Percentiles rank a stretch among this genome's conserved stretches.
These are phyloP conservation scores for Manis crassicaudata DNA, from an alignment of 2,797 vertebrate genomes.

Conservation along the genomic window DNA sequence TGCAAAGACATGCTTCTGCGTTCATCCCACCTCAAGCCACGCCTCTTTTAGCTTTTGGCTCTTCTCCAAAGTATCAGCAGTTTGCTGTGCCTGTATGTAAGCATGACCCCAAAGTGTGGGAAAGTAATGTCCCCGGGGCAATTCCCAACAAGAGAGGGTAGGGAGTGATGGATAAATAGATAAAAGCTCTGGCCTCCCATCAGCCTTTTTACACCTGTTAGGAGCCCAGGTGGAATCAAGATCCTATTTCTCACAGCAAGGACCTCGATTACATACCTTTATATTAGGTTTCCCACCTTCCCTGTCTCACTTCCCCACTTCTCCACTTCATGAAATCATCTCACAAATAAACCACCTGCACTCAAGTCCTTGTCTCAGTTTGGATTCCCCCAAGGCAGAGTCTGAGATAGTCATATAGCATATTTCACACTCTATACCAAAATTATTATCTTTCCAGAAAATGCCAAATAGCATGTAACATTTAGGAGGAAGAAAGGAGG, in stretches of 20 bases:
- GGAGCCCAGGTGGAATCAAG: not conserved
- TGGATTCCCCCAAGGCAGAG: not conserved
- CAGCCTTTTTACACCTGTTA: not conserved
- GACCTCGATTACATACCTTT: not conserved
- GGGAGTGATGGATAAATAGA: not conserved
- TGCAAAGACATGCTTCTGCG: not conserved
- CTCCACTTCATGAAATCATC: not conserved
- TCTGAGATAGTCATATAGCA: not conserved
- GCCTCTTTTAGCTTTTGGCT: not conserved
- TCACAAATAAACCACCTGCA: not conserved
- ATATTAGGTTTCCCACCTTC: not conserved
- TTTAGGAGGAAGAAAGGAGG: not conserved
- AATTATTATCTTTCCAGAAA: conserved; percentile 18
- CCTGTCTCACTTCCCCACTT: not conserved
- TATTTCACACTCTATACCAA: not conserved
- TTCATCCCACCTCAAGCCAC: not conserved
- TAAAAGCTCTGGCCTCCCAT: not conserved
- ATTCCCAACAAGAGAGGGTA: not conserved
- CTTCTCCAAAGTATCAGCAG: not conserved
- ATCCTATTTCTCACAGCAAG: not conserved
- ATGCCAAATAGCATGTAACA: conserved; percentile 26
- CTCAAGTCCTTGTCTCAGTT: not conserved
- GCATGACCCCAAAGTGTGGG: not conserved
- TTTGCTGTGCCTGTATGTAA: not conserved
- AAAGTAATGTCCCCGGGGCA: not conserved